Conservation (phyloP, 1,140 invertebrate species). For the Zeugodacus cucurbitae region DNA sequence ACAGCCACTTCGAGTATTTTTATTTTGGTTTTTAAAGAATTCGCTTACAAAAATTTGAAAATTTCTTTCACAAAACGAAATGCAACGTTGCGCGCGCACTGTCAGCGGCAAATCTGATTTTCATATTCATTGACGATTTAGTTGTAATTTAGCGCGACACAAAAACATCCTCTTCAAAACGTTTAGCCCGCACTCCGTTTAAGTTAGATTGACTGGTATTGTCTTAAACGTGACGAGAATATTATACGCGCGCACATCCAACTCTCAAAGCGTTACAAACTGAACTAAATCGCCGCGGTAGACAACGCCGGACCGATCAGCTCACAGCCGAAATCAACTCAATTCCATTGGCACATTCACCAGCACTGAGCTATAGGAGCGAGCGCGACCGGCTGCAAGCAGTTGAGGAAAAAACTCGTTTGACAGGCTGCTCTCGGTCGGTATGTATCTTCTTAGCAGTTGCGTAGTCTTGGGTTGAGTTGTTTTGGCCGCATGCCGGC, state of each 20-base stretch:
- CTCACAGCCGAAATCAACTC: not conserved
- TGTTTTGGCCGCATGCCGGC: not conserved
- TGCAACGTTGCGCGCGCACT: not conserved
- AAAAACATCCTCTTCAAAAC: not conserved
- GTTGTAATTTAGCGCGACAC: not conserved
- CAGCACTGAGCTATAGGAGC: not conserved
- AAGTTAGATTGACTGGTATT: not conserved
- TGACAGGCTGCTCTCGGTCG: not conserved
- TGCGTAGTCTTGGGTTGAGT: not conserved
- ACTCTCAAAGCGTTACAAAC: not conserved
- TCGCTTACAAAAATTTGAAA: not conserved
- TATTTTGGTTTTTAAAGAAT: not conserved
- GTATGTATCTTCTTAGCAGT: not conserved
- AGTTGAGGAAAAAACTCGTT: not conserved
- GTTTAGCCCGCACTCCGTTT: not conserved
- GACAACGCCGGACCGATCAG: not conserved
- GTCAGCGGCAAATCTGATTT: not conserved
- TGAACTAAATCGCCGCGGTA: constrained; percentile 14
- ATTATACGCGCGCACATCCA: not conserved
- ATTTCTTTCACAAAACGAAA: not conserved
- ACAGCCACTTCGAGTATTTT: no score
- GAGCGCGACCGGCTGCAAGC: not conserved
- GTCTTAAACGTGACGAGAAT: not conserved
- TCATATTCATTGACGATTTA: not conserved
- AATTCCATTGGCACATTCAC: not conserved